Evolutionary conservation across 2,113 vertebrate species (phyloP).

Genomic region (Micronisus gabar): DNA sequence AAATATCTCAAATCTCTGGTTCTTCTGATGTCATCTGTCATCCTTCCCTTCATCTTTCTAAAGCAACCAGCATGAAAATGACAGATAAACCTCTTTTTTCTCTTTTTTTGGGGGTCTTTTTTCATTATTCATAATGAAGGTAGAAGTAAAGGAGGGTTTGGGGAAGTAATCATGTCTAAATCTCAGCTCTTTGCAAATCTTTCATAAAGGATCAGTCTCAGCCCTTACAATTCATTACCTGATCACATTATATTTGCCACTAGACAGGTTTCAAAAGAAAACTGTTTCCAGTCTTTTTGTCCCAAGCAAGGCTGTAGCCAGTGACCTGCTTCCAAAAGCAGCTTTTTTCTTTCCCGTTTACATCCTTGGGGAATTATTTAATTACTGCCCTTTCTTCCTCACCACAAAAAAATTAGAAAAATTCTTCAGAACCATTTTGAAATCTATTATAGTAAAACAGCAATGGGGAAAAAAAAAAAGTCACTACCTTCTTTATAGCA

Average conservation of each 20-base stretch:
- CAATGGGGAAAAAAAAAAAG: accelerated
- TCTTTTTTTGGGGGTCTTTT: too few species aligned
- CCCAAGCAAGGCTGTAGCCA: neutral
- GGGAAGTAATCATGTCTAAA: neutral
- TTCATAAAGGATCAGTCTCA: neutral
- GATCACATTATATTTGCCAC: neutral
- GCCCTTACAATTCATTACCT: neutral
- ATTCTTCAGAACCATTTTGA: neutral
- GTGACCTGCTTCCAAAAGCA: neutral
- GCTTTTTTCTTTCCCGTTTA: neutral
- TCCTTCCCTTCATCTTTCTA: neutral
- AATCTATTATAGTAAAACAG: neutral
- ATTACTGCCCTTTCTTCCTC: neutral
- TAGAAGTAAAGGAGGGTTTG: neutral
- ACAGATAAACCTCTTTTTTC: neutral
- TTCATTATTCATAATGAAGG: neutral
- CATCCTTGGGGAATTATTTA: neutral
- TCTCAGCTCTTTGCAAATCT: neutral
- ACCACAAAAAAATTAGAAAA: neutral
- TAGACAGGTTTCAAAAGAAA: neutral
- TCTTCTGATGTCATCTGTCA: neutral
- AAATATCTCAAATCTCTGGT: neutral
- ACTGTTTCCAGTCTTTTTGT: neutral
- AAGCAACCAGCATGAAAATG: neutral
- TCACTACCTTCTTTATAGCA: neutral